phyloP scores from a whole-genome alignment of 2,797 vertebrate genomes.

The Pygocentrus nattereri region DNA sequence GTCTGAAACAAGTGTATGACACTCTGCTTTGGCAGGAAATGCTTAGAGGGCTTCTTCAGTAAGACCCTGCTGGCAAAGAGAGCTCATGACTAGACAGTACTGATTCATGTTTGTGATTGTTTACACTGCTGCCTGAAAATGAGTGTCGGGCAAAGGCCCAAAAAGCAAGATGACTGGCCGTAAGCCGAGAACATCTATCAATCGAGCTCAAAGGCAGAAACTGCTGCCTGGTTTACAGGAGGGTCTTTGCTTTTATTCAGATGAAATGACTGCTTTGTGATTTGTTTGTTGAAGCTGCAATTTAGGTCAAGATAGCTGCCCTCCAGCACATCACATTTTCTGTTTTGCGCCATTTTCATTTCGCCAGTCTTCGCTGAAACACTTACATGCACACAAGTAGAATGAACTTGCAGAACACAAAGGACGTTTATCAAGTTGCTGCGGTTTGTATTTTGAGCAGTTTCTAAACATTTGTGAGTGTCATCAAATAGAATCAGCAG shows the following conservation, averaged over 20 bases:
- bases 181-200: slow-evolving; percentile 15
- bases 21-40: slow-evolving; percentile 17
- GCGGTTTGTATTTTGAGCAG: no score
- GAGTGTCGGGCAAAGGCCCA: slow-evolving; percentile 31
- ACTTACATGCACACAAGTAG: neutral
- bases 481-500: no score
- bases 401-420: neutral
- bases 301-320: neutral
- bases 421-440: no score
- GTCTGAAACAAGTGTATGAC: slow-evolving; percentile 29
- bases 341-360: neutral
- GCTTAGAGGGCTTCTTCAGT: slow-evolving; percentile 7
- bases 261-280: neutral
- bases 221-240: neutral
- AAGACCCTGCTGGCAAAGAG: slow-evolving; percentile 17
- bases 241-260: neutral
- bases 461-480: no score
- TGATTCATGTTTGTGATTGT: slow-evolving; percentile 36
- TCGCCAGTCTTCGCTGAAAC: neutral
- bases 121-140: slow-evolving; percentile 30
- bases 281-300: neutral
- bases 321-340: neutral
- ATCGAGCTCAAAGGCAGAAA: neutral
- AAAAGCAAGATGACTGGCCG: slow-evolving; percentile 19
- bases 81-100: slow-evolving; percentile 20